Percentiles rank a stretch among this genome's conserved stretches.
Conservation (phyloP, 2,113 vertebrate genomes). For the Cettia cetti region DNA sequence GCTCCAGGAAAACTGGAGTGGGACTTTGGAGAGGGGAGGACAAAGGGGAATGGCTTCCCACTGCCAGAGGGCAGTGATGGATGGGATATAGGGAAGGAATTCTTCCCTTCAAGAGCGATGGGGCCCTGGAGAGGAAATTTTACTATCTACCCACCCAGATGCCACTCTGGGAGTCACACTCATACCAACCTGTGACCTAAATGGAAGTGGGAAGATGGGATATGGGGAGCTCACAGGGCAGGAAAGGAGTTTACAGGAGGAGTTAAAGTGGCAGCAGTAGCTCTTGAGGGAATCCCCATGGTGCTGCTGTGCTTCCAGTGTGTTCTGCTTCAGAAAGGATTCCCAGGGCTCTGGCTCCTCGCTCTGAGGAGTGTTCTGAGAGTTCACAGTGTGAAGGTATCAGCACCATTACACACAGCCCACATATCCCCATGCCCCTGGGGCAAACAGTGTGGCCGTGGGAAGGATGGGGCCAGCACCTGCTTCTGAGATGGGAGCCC, state of each 20-base stretch:
- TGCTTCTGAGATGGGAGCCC: background rate
- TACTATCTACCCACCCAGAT: background rate
- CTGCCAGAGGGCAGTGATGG: background rate
- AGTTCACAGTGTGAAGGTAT: background rate
- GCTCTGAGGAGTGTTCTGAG: rapidly evolving
- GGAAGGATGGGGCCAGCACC: background rate
- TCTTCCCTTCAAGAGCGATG: background rate
- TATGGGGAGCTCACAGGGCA: background rate
- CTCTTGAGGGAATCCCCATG: background rate
- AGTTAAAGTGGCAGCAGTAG: background rate
- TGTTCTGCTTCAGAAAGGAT: background rate
- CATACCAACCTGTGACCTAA: background rate
- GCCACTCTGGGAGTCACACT: background rate
- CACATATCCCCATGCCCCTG: rapidly evolving
- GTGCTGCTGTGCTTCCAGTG: background rate
- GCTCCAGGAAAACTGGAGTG: background rate
- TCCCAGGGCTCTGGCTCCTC: background rate
- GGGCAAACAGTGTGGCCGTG: rapidly evolving
- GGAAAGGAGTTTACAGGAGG: background rate
- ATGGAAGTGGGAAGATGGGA: too few species aligned
- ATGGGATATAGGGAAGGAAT: background rate
- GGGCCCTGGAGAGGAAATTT: background rate
- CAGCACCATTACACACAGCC: rapidly evolving
- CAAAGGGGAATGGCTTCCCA: background rate
- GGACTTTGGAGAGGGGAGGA: background rate